These are phyloP conservation scores for Atethmia centrago DNA, from an alignment of 2,888 invertebrate genomes.

Conservation along the genomic window DNA sequence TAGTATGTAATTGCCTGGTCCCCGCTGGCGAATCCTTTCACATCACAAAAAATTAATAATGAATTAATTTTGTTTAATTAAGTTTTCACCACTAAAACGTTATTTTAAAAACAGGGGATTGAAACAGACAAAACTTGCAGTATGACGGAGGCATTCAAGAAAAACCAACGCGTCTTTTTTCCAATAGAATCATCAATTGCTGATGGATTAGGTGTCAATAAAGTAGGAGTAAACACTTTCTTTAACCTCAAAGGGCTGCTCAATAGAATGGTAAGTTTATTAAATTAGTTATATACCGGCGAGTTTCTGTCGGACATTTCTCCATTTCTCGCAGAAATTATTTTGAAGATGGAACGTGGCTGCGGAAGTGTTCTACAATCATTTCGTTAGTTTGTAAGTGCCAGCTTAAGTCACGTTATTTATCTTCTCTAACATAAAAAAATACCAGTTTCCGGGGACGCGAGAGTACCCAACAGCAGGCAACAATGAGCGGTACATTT, in stretches of 20 bases:
- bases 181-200: constrained; percentile 93
- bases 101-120: constrained; percentile 76
- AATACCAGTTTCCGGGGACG: not conserved
- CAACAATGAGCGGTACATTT: not conserved
- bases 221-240: constrained; percentile 85
- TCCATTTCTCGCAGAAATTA: not conserved
- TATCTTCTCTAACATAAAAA: no score
- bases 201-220: constrained; percentile 92
- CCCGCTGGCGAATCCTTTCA: not conserved
- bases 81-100: not conserved
- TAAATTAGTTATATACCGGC: no score
- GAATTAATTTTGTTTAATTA: not conserved
- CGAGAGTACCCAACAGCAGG: not conserved
- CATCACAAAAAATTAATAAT: constrained; percentile 1
- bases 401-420: no score
- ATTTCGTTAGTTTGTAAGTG: not conserved
- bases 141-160: constrained; percentile 88
- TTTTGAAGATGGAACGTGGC: not conserved
- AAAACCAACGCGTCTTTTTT: constrained; percentile 92
- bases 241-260: constrained; percentile 80
- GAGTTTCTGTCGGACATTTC: not conserved
- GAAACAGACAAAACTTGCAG: constrained; percentile 83
- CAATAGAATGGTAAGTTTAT: constrained; percentile 82
- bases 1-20: not conserved
- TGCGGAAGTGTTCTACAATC: not conserved